Conservation (phyloP, 1,140 invertebrate species). For the Pollicipes pollicipes region DNA sequence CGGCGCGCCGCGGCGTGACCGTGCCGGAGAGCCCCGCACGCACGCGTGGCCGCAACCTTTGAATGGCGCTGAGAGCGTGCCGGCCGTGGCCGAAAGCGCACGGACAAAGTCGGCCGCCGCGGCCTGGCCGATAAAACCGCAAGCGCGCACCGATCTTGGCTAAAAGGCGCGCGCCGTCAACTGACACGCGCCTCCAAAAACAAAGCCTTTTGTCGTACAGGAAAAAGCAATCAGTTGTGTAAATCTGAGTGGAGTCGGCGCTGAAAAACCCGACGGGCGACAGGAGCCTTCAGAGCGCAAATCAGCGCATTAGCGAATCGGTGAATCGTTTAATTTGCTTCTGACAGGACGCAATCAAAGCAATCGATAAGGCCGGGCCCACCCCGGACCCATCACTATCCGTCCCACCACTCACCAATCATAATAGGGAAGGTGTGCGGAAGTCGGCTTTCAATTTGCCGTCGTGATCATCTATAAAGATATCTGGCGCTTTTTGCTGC, state of each 20-base stretch:
- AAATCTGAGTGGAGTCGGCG: not conserved
- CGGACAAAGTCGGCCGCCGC: too few species aligned
- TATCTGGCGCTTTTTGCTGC: not conserved
- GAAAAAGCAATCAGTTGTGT: not conserved
- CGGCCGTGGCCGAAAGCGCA: too few species aligned
- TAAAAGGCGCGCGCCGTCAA: not conserved
- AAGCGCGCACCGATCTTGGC: too few species aligned
- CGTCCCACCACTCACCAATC: not conserved
- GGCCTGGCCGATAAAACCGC: not conserved
- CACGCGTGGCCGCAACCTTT: too few species aligned
- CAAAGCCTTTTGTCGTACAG: not conserved
- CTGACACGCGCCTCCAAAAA: not conserved
- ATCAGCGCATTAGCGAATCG: constrained; percentile 1
- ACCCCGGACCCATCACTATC: not conserved
- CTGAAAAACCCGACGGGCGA: not conserved
- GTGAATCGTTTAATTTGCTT: not conserved
- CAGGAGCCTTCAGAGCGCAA: not conserved
- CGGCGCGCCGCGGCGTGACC: too few species aligned
- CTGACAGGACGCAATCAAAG: not conserved
- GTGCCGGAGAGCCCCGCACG: too few species aligned
- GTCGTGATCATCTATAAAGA: not conserved
- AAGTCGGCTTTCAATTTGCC: not conserved
- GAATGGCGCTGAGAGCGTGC: too few species aligned
- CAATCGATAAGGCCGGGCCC: not conserved
- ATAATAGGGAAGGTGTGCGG: not conserved